Conservation (phyloP, 2,888 invertebrate genomes). For the Nebria salina region DNA sequence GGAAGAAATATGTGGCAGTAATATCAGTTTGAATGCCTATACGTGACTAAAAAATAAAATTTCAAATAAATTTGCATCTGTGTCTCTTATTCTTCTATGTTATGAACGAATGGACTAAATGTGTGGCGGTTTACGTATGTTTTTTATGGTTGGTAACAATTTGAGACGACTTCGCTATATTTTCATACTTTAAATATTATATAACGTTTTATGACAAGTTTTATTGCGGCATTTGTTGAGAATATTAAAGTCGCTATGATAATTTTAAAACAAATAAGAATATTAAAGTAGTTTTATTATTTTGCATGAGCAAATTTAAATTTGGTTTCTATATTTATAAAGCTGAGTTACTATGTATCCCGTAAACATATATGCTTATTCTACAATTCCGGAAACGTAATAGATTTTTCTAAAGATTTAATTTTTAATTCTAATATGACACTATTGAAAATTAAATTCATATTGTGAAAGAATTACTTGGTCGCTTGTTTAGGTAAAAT, state of each 20-base stretch:
- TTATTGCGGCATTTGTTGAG: background rate
- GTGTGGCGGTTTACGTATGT: background rate
- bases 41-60: background rate
- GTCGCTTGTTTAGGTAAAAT: too few relatives aligned
- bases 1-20: background rate
- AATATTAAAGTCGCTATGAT: background rate
- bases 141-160: background rate
- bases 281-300: background rate
- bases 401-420: too few relatives aligned
- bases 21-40: background rate
- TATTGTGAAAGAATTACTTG: too few relatives aligned
- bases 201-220: background rate
- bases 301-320: background rate
- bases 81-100: background rate
- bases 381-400: too few relatives aligned
- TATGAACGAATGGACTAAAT: background rate
- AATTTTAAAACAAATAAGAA: background rate
- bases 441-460: too few relatives aligned
- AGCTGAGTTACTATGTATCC: too few relatives aligned
- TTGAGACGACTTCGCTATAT: background rate
- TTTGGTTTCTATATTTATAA: too few relatives aligned
- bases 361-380: too few relatives aligned
- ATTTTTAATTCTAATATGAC: too few relatives aligned
- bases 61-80: background rate
- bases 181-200: background rate